Percentiles rank a stretch among this genome's conserved stretches.
These are phyloP conservation scores for Anguilla megastoma DNA, from an alignment of 2,797 vertebrate genomes.

Conservation along the genomic window DNA sequence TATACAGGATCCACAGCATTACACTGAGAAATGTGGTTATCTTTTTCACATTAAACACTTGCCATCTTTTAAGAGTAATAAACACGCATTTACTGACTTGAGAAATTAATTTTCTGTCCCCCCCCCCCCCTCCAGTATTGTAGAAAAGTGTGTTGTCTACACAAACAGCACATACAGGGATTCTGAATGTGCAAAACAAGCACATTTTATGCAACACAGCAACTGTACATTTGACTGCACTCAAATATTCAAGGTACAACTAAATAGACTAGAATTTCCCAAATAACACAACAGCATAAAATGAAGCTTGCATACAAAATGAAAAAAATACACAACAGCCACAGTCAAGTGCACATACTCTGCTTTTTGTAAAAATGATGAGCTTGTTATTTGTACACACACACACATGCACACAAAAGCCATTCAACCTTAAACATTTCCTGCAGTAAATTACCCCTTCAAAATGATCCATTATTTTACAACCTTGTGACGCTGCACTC, in stretches of 20 bases:
- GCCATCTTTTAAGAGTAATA: not conserved
- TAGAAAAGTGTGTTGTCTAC: slow-evolving; percentile 20
- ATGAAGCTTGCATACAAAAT: not conserved
- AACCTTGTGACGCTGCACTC: not conserved
- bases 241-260: slow-evolving; percentile 31
- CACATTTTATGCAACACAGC: slow-evolving; percentile 41
- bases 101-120: slow-evolving; percentile 7
- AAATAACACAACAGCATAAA: not conserved
- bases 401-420: not conserved
- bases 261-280: slow-evolving; percentile 17
- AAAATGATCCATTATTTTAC: not conserved
- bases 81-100: slow-evolving; percentile 15
- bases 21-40: not conserved
- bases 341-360: not conserved
- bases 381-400: not conserved
- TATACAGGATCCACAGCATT: not conserved
- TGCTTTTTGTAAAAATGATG: not conserved
- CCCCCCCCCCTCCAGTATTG: slow-evolving; percentile 16
- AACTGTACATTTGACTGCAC: slow-evolving; percentile 43
- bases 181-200: slow-evolving; percentile 38
- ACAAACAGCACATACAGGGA: slow-evolving; percentile 39
- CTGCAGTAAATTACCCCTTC: not conserved
- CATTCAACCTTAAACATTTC: not conserved
- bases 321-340: not conserved
- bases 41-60: slow-evolving; percentile 7